A percentile compares a stretch with the other conserved stretches of the same genome.
These are phyloP conservation scores for Nowickia ferox DNA, from an alignment of 2,888 invertebrate species.

Conservation along the genomic window DNA sequence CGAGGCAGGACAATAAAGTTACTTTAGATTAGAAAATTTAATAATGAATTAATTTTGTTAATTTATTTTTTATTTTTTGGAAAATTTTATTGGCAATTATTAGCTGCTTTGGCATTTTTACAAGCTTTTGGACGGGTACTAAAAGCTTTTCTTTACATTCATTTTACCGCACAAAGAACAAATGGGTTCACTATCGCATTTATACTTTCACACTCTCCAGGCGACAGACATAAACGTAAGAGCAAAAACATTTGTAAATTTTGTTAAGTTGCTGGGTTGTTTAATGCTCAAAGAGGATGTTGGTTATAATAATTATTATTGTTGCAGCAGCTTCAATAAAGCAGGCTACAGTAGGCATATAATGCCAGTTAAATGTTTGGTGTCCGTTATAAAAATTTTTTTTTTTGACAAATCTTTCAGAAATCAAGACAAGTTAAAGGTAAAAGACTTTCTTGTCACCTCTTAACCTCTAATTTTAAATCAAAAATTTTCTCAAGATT, in stretches of 20 bases:
- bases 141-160: too few species aligned
- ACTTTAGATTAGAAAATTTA: neutral
- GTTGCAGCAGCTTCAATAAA: neutral
- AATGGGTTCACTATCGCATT: neutral
- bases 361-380: conserved; percentile 6
- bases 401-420: too few species aligned
- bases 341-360: conserved; percentile 1
- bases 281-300: conserved; percentile 13
- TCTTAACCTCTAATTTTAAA: too few species aligned
- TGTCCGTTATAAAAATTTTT: neutral
- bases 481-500: too few species aligned
- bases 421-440: too few species aligned
- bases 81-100: neutral
- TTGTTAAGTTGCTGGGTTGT: conserved; percentile 37
- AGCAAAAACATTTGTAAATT: conserved; percentile 57
- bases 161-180: neutral
- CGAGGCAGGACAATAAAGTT: neutral
- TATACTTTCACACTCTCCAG: neutral
- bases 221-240: conserved; percentile 35
- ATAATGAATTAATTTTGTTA: neutral
- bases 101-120: too few species aligned
- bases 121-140: too few species aligned
- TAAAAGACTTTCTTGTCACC: too few species aligned
- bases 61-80: neutral
- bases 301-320: conserved; percentile 1